Evolutionary conservation across 2,113 vertebrate species (phyloP).

Genomic region (Aegithalos caudatus): DNA sequence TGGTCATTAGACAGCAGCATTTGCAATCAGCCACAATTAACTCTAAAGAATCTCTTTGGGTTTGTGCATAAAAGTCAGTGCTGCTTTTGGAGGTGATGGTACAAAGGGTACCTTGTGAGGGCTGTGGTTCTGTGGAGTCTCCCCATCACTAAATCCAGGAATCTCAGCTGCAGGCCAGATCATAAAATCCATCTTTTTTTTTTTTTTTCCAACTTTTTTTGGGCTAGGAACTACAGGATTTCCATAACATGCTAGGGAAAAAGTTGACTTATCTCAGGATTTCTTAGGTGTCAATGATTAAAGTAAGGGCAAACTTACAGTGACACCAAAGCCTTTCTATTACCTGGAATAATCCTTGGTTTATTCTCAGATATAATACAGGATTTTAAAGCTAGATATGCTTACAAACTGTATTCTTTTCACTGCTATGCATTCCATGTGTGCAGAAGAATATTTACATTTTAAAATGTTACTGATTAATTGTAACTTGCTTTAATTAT

Average conservation of each 20-base stretch:
- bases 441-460: neutral
- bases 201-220: neutral
- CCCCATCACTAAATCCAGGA: neutral
- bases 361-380: neutral
- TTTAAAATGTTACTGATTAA: neutral
- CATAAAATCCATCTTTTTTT: neutral
- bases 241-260: fast-evolving
- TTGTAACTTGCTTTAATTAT: neutral
- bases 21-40: neutral
- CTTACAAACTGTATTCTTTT: neutral
- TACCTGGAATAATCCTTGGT: neutral
- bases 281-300: neutral
- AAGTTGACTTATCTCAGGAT: neutral
- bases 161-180: neutral
- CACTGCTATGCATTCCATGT: neutral
- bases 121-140: neutral
- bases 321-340: neutral
- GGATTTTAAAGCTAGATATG: neutral
- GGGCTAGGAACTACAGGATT: neutral
- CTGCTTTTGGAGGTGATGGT: neutral
- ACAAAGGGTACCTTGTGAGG: neutral
- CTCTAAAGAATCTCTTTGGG: neutral
- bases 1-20: neutral
- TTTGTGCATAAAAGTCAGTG: neutral
- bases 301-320: neutral